These are phyloP conservation scores for Mastigias papua DNA, from an alignment of 30 jellyfish, hydroid and myxozoan genomes.

Conservation along the genomic window DNA sequence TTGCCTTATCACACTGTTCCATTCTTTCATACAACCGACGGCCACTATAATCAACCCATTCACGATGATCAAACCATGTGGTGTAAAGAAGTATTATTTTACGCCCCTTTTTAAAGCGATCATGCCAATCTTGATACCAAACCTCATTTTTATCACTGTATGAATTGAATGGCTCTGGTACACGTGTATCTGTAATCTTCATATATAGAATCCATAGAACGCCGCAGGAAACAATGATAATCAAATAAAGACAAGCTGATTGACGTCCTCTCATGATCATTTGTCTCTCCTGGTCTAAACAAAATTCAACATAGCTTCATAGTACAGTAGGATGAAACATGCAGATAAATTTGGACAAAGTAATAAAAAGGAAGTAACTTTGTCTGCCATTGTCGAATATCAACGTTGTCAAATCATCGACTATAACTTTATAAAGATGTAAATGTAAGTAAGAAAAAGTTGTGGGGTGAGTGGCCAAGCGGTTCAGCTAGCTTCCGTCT, in stretches of 20 bases:
- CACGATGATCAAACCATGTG: conserved; percentile 57
- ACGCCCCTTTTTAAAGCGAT: conserved; percentile 11
- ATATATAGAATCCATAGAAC: neutral
- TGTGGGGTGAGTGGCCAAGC: too few species aligned
- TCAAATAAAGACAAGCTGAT: neutral
- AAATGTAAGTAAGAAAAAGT: too few species aligned
- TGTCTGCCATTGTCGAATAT: too few species aligned
- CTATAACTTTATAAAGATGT: too few species aligned
- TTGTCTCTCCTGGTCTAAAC: too few species aligned
- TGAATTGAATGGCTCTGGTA: neutral
- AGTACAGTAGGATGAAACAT: too few species aligned
- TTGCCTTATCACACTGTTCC: conserved; percentile 48
- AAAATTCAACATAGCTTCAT: too few species aligned
- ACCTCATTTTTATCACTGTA: neutral
- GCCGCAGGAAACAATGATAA: neutral
- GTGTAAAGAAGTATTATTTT: conserved; percentile 82
- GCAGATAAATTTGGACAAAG: too few species aligned
- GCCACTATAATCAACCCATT: conserved; percentile 71
- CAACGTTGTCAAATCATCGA: too few species aligned
- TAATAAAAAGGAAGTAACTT: too few species aligned
- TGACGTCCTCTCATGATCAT: too few species aligned
- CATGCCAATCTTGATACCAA: conserved; percentile 46
- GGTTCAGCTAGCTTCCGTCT: too few species aligned
- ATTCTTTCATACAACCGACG: conserved; percentile 44
- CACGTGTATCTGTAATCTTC: neutral